Evolutionary conservation across 2,113 vertebrate species (phyloP).

Genomic region (Heterotis niloticus): DNA sequence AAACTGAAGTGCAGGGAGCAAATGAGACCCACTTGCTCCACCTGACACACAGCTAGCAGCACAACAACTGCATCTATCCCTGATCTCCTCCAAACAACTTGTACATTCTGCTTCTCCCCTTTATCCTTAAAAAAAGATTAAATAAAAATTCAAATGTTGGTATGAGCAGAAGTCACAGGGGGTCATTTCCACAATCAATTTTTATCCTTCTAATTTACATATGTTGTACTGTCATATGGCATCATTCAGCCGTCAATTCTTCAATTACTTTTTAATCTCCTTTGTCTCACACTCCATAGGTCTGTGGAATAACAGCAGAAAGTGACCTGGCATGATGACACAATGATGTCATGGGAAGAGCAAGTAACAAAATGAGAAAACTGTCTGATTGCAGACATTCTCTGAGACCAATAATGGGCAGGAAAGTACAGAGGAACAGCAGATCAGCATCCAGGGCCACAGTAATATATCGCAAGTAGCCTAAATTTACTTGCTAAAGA

Average conservation of each 20-base stretch:
- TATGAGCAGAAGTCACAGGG: not conserved
- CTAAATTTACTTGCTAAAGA: too few species aligned
- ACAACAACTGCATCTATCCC: not conserved
- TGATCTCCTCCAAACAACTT: not conserved
- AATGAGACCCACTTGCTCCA: not conserved
- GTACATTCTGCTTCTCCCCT: not conserved
- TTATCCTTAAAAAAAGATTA: not conserved
- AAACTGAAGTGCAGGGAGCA: too few species aligned
- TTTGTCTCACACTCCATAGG: not conserved
- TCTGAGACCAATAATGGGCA: too few species aligned
- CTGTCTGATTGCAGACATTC: not conserved
- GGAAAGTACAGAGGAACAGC: too few species aligned
- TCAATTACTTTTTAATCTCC: conserved; percentile 25
- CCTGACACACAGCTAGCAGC: not conserved
- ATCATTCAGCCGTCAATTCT: conserved; percentile 24
- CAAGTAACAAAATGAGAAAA: not conserved
- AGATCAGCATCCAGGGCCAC: too few species aligned
- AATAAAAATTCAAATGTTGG: not conserved
- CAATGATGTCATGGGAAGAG: not conserved
- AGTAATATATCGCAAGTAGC: too few species aligned
- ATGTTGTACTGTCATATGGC: conserved; percentile 13
- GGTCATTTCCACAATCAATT: conserved; percentile 10
- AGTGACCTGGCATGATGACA: not conserved
- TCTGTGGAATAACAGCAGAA: not conserved
- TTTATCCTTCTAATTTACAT: conserved; percentile 27